phyloP scores from a whole-genome alignment of 2,888 invertebrate genomes.

The Euzetes globulus region DNA sequence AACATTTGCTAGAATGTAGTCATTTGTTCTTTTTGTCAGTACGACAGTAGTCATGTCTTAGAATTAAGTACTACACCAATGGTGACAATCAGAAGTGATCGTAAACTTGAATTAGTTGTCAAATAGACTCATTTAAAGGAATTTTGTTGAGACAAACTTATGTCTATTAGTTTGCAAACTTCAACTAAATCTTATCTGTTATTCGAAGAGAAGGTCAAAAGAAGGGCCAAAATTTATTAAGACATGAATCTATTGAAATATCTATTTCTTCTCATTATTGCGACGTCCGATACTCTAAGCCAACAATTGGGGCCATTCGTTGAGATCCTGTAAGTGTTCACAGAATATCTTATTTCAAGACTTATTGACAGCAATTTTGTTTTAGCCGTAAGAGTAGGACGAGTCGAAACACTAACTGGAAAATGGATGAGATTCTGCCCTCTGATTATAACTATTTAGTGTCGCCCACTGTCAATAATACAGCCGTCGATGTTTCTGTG shows the following conservation, averaged over 20 bases:
- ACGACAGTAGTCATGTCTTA: not conserved
- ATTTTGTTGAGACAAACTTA: not conserved
- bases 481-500: slow-evolving; percentile 9
- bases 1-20: not conserved
- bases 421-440: slow-evolving; percentile 29
- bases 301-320: slow-evolving; percentile 20
- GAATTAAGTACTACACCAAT: not conserved
- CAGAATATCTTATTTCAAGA: not conserved
- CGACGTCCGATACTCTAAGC: not conserved
- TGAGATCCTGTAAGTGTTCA: slow-evolving; percentile 19
- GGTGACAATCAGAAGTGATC: slow-evolving; percentile 3
- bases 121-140: not conserved
- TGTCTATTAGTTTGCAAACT: not conserved
- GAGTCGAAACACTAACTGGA: slow-evolving; percentile 2
- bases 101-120: not conserved
- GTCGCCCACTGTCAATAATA: slow-evolving; percentile 15
- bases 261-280: slow-evolving; percentile 4
- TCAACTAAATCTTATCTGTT: not conserved
- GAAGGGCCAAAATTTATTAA: not conserved
- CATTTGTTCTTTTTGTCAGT: not conserved
- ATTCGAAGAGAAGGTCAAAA: not conserved
- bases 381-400: not conserved
- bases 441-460: slow-evolving; percentile 16
- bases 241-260: not conserved
- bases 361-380: not conserved